Conservation (phyloP, 2,797 vertebrate species). For the Hipposideros larvatus region DNA sequence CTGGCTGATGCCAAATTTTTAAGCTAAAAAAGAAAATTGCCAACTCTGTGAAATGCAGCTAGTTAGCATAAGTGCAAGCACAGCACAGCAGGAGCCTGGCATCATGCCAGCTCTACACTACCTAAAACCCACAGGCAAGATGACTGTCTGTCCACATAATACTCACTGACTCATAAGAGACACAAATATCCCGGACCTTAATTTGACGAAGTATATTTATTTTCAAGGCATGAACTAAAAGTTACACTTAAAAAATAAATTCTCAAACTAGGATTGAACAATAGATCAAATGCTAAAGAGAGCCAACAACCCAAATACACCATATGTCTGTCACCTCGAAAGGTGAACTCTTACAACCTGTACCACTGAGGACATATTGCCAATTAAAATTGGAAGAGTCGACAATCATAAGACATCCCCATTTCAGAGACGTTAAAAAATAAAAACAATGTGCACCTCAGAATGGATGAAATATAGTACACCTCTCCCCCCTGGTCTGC, state of each 20-base stretch:
- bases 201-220: neutral
- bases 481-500: neutral
- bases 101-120: neutral
- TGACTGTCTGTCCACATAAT: neutral
- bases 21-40: slow-evolving; percentile 59
- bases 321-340: neutral
- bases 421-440: neutral
- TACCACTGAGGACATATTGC: neutral
- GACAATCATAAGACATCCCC: neutral
- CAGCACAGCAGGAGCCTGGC: neutral
- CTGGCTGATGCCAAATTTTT: slow-evolving; percentile 56
- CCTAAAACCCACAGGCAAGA: neutral
- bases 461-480: neutral
- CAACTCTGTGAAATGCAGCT: neutral
- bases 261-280: neutral
- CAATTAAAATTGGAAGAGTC: neutral
- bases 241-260: neutral
- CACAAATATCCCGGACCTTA: slow-evolving; percentile 16
- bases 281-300: neutral
- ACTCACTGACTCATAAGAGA: neutral
- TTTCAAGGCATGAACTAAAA: slow-evolving; percentile 32
- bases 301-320: neutral
- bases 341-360: neutral
- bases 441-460: neutral
- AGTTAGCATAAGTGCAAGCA: slow-evolving; percentile 44